Evolutionary conservation across 2,113 vertebrate genomes (phyloP).

Genomic region (Bubo scandiacus): DNA sequence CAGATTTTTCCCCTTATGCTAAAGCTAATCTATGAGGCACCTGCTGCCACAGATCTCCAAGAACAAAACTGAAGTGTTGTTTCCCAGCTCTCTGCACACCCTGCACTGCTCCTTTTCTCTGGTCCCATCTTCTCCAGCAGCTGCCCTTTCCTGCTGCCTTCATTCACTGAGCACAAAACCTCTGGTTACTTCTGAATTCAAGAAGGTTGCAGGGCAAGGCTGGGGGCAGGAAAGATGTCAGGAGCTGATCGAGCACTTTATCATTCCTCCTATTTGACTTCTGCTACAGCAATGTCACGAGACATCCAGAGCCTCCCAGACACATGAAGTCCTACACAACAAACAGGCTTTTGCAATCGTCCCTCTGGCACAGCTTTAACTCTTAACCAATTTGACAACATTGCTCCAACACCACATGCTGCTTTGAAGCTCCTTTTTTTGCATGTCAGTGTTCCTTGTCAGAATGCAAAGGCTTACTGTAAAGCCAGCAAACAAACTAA

Average conservation of each 20-base stretch:
- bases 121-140: background rate
- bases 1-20: background rate
- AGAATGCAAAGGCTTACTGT: background rate
- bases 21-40: background rate
- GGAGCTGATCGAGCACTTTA: background rate
- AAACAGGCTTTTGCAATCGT: background rate
- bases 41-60: background rate
- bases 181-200: background rate
- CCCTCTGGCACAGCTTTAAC: background rate
- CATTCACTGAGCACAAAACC: background rate
- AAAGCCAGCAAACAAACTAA: background rate
- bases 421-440: background rate
- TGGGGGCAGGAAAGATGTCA: background rate
- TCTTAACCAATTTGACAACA: background rate
- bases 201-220: background rate
- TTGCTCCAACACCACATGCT: background rate
- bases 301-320: background rate
- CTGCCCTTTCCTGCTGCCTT: background rate
- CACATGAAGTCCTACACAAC: background rate
- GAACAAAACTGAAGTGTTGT: background rate
- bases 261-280: background rate
- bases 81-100: background rate
- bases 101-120: background rate
- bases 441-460: background rate
- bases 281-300: background rate